Evolutionary conservation across 2,888 invertebrate species (phyloP), one percentile per base, ranked within the genome.

Genomic region (Thera obeliscata): DNA sequence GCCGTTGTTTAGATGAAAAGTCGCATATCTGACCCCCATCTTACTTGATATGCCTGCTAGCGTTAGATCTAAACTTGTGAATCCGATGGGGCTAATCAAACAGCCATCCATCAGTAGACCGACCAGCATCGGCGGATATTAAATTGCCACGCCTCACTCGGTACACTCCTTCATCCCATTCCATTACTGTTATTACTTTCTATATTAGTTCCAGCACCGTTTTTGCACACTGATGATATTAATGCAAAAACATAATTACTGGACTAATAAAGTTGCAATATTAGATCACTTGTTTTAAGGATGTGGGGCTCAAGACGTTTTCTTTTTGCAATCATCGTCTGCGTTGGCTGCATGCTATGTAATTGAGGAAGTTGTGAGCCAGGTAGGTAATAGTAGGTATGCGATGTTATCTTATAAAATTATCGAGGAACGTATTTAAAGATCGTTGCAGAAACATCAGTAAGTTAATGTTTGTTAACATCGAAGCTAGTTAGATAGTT

Each of bases 111-210:
- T 90, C 88, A 91, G 81, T 77, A 78, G 74, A 76, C 83, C 78
- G 43, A 57, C 66, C 69, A 66, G 59, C 87, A 87, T 86, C 88
- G 81, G 81, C 89, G 90, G 90, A 91, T 91, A 92, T 91, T 88
- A 88, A 87, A 88, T 89, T 85, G 91, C 90, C 91, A 88, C 91
- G 90, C 89, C 90, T 87, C 78, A 75, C 79, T 83, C 79, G 70
- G 81, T 80, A 81, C 85, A 84, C 86, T 84, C 85, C 85, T 77
- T 78, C 77, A 83, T 83, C 83, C 84, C 80, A 82, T 85, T 79
- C 80, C 84, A 86, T 89, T 87, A 86, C 81, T 73, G 77, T 77
- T 83, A 81, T 82, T 83, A 83, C 81, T 77, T 75, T 76, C 78
- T 72, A 69, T 76, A 76, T 79, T 75, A 69, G 70, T 74, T 78